phyloP scores from a whole-genome alignment of 1,140 invertebrate species.

The Pogonomyrmex barbatus region DNA sequence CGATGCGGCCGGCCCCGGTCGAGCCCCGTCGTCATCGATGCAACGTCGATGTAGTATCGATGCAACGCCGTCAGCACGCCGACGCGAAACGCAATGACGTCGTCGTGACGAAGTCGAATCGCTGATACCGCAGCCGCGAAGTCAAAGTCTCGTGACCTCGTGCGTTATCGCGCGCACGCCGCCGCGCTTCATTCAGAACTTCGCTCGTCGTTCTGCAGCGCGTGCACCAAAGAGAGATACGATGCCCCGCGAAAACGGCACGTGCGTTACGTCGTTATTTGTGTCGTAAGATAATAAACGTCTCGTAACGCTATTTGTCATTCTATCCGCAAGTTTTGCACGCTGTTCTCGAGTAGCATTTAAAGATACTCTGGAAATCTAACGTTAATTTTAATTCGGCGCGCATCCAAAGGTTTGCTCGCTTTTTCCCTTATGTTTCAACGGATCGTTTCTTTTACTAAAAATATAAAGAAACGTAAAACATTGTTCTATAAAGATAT shows the following conservation, averaged over 20 bases:
- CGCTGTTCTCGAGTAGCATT: background rate
- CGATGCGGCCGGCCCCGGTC: background rate
- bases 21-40: constrained; percentile 20
- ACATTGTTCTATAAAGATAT: background rate
- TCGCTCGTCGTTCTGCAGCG: background rate
- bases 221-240: background rate
- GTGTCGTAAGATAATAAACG: background rate
- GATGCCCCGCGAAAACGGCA: background rate
- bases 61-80: background rate
- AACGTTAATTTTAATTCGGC: background rate
- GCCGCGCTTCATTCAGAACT: constrained; percentile 43
- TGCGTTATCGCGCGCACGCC: background rate
- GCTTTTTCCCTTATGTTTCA: background rate
- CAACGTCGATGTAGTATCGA: constrained; percentile 31
- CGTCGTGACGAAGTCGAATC: constrained; percentile 27
- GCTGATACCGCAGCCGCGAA: constrained; percentile 5
- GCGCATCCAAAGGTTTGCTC: background rate
- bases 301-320: background rate
- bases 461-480: background rate
- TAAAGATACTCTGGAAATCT: background rate
- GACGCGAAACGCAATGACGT: constrained; percentile 9
- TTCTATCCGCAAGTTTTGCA: background rate
- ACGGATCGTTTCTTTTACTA: background rate
- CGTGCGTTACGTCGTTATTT: background rate
- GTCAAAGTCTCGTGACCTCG: constrained; percentile 25